A percentile compares a stretch with the other conserved stretches of the same genome.
Conservation (phyloP, 2,797 vertebrate genomes). For the Tragopan temminckii region DNA sequence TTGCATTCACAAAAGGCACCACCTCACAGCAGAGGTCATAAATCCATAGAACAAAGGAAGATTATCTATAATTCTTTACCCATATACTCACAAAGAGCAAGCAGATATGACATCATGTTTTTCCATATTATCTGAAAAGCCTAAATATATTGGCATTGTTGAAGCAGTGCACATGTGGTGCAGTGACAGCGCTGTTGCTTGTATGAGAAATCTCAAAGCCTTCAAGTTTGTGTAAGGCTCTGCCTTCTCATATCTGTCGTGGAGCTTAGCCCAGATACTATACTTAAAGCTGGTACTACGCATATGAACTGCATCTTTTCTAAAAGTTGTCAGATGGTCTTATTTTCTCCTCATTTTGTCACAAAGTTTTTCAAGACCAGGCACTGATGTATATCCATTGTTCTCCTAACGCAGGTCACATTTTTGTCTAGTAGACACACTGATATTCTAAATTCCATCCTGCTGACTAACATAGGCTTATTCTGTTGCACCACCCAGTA, state of each 20-base stretch:
- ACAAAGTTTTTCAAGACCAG: background rate
- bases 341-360: background rate
- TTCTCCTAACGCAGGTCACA: background rate
- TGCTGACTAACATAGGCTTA: background rate
- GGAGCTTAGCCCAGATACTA: background rate
- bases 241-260: background rate
- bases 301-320: background rate
- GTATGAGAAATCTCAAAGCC: background rate
- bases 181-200: background rate
- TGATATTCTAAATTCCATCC: background rate
- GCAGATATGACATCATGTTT: background rate
- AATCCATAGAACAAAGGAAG: background rate
- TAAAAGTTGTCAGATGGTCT: background rate
- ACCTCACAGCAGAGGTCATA: background rate
- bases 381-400: accelerated
- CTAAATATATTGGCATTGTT: background rate
- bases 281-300: background rate
- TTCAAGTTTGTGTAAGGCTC: background rate
- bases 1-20: background rate
- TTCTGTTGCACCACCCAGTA: background rate
- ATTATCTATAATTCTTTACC: background rate
- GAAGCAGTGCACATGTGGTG: background rate
- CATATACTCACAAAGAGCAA: background rate
- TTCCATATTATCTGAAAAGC: background rate
- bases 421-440: background rate